Base-by-base conservation (phyloP, 1,140 invertebrate genomes). In the Sitophilus oryzae region DNA sequence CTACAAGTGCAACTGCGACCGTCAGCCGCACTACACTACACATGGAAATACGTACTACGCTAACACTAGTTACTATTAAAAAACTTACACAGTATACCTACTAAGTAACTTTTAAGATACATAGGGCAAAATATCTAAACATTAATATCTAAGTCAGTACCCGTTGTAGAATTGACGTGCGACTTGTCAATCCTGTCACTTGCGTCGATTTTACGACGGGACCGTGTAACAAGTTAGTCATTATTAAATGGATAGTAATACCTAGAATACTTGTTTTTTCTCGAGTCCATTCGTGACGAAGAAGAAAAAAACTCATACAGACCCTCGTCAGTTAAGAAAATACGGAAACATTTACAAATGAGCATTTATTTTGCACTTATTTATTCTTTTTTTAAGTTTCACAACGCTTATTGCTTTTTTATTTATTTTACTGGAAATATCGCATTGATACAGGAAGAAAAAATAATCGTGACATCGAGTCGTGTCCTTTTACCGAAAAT, bases 31-130 rank as follows among this genome's bases (percentile, higher is more conserved):
- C 69, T 71, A 70, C 65, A 67, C 71, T 73, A 73, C 70, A 72
- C 70, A 73, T 70, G 66, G 55, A 73, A 60, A 70, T 71, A 73
- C 71, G 71, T 66, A 65, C 69, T 71, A 72, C 64, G 65, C 68
- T 70, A 71, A 66, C 60, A 65, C 67, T 67, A 67, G 57, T 62
- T 51, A 61, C 61, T 65, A 64, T 15, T 40, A 52, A 68, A 68
- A 65, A 60, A 58, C 56, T 66, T 66, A 71, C 63, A 68, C 58
- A 61, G 43, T 59, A 54, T 59, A 59, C 45, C 66, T 68, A 69
- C 66, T n/a, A n/a, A 65, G 63, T 66, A 69, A 65, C 61, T 62
- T 65, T 59, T 63, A 63, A 63, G 64, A 66, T 65, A 65, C 60
- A 59, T 65, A 43, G 62, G 60, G 62, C 63, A 61, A 66, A 66